Base-by-base conservation (phyloP, 1,140 invertebrate genomes). In the Drosophila tani region DNA sequence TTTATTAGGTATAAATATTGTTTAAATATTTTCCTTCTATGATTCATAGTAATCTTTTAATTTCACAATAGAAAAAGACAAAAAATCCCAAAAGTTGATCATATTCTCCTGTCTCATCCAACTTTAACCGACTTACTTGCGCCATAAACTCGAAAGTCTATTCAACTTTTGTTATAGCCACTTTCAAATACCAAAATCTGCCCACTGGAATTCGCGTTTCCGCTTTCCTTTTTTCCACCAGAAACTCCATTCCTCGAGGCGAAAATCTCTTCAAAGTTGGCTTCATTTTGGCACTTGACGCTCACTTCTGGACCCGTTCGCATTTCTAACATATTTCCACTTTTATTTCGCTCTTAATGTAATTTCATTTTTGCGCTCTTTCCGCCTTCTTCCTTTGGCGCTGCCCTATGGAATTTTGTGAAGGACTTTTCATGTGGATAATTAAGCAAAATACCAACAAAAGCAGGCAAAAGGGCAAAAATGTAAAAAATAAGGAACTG, bases 401-500 rank as follows among this genome's bases (percentile, higher is more conserved):
- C 29, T 68, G 58, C 62, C 50, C 58, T 50, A 46, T 62, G 59
- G 83, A 86, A 75, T 78, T 85, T 88, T 63, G 32, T 62, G 51
- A 75, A 71, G 69, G 66, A 81, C 84, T 88, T 84, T 88, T 88
- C 85, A 88, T 88, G 84, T 81, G 84, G 85, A 88, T 88, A 88
- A 88, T 88, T 88, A 88, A 88, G 82, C 81, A 84, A 75, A 88
- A 90, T 79, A 75, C 84, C 84, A 88, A 75, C 59, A 79, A 79
- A 71, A 76, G 38, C 27, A 40, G 74, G 32, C 59, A 63, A 74
- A 75, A 75, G 68, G 56, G 51, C 50, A 46, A 57, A 46, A 60
- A 24, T 32, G 45, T 17, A 24, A 32, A 60, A 62, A 43, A 64
- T 40, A 67, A 21, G 41, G 49, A 51, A 70, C 32, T 9, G 14